Base-by-base conservation (phyloP, 2,797 vertebrate genomes). In the Acanthurus lineatus region DNA sequence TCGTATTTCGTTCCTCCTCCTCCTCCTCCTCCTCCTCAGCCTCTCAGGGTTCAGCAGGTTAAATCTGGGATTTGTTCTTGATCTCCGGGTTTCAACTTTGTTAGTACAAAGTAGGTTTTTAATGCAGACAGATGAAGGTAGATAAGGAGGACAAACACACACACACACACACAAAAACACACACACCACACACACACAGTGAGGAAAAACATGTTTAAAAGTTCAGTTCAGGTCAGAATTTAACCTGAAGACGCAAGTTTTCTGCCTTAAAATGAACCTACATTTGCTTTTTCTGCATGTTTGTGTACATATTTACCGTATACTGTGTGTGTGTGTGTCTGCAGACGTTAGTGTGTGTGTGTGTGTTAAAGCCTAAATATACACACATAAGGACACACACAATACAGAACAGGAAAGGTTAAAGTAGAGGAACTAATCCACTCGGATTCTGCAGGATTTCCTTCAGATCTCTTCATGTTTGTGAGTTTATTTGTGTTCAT, bases 51-150 rank as follows among this genome's bases (percentile, higher is more conserved):
- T 82, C 87, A 81, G 74, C 60, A 32, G 86, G 89, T 93, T 91
- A 89, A 91, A 72, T 81, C 82, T 5, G 67, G 89, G 87, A 92
- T 94, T 91, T 90, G 86, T 69, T 85, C 62, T 42, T 73, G 83
- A 84, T 91, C 81, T 74, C 49, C 16, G 72, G 70, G 72, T 82
- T 88, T 79, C 19, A 82, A 64, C 51, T 70, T 53, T 82, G 60
- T 78, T 81, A 51, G 61, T 72, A 52, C 59, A 78, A 20, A 80
- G 67, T 1, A 0, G 57, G 69, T 79, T 80, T 84, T 81, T 22
- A 84, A 32, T 56, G 58, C 45, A 53, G 70, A 86, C 76, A 44
- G 61, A 65, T 45, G 28, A 58, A 0, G 9, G 17, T 57, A 52
- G 82, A 84, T 83, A 84, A 17, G 61, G 35, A 58, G 11, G 9